Evolutionary conservation across 2,888 invertebrate species (phyloP), one percentile per base, ranked within the genome.

Genomic region (Eupithecia vulgata): DNA sequence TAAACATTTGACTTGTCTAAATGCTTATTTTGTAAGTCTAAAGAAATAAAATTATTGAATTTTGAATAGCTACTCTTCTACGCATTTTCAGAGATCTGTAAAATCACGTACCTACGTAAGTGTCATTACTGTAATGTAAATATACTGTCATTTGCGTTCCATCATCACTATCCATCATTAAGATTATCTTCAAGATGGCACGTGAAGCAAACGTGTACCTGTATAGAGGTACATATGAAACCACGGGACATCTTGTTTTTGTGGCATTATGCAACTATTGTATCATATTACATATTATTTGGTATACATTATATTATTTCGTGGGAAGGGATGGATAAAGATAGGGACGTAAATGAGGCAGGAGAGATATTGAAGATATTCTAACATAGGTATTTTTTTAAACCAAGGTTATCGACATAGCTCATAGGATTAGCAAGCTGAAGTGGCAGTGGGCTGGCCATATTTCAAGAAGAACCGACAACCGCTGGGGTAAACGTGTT

Each of bases 131-230:
- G n/a, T n/a, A n/a, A n/a, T n/a, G n/a, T n/a, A n/a, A n/a, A n/a
- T n/a, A 4, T 30, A 30, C 61, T 34, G 61, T 61, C 12, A 57
- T 57, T 25, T 25, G 25, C 57, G 25, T 25, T 61, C 61, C 17
- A 34, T 59, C 59, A 59, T 15, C 59, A 59, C 30, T 59, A 59
- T 59, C 59, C 59, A 59, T 61, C 61, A 34, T 61, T 61, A 6
- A 30, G 61, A 61, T 61, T 61, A 61, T 17, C 61, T 61, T 61
- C 61, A 3, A 61, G 8, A 34, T 61, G 30, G 17, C 61, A 34
- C 34, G 61, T 7, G 34, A 6, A 61, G 34, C 34, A 61, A 15
- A 61, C 57, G 25, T 57, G 13, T 57, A 57, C 12, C 15, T 61
- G 1, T 34, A 21, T 21, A n/a, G n/a, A n/a, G n/a, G n/a, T n/a